Evolutionary conservation across 2,113 vertebrate species (phyloP).

Genomic region (Odocoileus virginianus): DNA sequence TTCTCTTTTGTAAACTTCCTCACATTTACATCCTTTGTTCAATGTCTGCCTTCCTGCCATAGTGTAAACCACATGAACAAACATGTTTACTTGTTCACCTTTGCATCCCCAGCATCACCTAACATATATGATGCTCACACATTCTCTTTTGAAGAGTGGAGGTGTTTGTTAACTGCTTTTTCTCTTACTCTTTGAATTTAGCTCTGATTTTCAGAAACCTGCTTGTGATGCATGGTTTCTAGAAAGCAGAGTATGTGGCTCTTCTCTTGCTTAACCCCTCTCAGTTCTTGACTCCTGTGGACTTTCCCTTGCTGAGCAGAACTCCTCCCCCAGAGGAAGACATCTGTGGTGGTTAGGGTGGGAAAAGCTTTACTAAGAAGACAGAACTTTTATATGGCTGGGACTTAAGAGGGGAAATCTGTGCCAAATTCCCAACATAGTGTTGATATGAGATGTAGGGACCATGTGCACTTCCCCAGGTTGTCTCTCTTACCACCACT

Average conservation of each 20-base stretch:
- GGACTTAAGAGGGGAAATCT: constrained; percentile 14
- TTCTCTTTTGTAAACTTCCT: background rate
- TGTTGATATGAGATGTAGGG: background rate
- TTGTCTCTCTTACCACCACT: background rate
- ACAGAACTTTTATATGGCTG: background rate
- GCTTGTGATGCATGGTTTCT: background rate
- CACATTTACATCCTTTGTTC: background rate
- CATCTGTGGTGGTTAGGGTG: background rate
- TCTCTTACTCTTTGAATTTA: constrained; percentile 11
- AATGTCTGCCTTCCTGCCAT: background rate
- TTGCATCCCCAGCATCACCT: background rate
- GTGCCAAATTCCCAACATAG: constrained; percentile 1
- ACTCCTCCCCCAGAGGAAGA: background rate
- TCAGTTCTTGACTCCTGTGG: background rate
- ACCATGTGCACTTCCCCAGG: background rate
- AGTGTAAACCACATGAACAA: background rate
- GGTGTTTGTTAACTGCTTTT: background rate
- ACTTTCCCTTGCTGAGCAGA: constrained; percentile 28
- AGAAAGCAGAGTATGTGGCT: background rate
- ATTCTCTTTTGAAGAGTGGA: constrained; percentile 21
- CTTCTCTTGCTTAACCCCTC: background rate
- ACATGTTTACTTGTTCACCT: background rate
- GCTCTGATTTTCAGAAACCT: background rate
- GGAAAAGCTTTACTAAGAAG: constrained; percentile 31
- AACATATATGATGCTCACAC: background rate